Evolutionary conservation across 2,113 vertebrate genomes (phyloP).

Genomic region (Ascaphus truei): DNA sequence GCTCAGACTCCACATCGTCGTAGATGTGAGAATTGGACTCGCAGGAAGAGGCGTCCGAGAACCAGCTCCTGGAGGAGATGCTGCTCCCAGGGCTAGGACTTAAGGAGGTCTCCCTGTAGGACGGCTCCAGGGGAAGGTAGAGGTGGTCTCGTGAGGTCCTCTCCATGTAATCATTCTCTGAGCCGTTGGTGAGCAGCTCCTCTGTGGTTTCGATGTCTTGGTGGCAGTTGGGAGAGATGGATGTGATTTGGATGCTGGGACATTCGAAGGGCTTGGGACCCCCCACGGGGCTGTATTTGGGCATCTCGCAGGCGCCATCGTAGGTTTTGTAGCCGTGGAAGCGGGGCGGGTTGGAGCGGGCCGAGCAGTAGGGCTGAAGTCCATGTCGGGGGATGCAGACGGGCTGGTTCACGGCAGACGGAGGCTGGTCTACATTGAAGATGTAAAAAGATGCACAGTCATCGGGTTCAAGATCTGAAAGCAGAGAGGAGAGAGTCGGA

Average conservation of each 20-base stretch:
- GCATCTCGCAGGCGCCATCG: constrained; percentile 69
- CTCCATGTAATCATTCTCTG: constrained; percentile 85
- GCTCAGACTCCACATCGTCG: constrained; percentile 93
- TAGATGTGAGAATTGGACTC: constrained; percentile 96
- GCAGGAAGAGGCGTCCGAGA: constrained; percentile 95
- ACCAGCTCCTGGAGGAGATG: constrained; percentile 94
- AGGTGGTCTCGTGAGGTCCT: constrained; percentile 93
- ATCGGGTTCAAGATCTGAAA: constrained; percentile 87
- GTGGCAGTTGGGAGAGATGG: constrained; percentile 95
- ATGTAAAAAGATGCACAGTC: constrained; percentile 94
- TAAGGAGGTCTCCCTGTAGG: constrained; percentile 89
- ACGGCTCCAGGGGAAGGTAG: constrained; percentile 92
- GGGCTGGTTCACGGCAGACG: constrained; percentile 81
- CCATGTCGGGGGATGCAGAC: constrained; percentile 84
- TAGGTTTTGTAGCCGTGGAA: constrained; percentile 76
- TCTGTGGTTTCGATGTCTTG: constrained; percentile 86
- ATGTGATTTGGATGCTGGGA: constrained; percentile 97
- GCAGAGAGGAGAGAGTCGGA: not conserved
- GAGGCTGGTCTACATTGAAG: constrained; percentile 87
- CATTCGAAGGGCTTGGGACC: constrained; percentile 92
- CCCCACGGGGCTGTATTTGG: constrained; percentile 77
- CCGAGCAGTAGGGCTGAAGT: constrained; percentile 76
- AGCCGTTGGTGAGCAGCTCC: constrained; percentile 76
- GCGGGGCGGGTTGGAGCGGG: constrained; percentile 73
- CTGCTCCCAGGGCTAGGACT: constrained; percentile 96